These are phyloP conservation scores for Collichthys lucidus DNA, from an alignment of 2,113 vertebrate genomes.

Conservation along the genomic window DNA sequence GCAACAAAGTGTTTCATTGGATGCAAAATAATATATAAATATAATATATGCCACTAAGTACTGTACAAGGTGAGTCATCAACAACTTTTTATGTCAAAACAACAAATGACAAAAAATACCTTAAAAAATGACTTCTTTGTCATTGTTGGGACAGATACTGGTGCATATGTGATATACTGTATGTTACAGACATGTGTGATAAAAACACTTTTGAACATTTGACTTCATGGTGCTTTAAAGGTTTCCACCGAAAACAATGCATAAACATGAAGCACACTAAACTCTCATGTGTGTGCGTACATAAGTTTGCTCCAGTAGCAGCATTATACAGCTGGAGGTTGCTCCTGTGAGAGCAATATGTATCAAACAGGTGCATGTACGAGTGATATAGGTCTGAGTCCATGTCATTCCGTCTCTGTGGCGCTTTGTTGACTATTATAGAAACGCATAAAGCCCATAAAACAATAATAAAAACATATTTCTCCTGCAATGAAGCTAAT, in stretches of 20 bases:
- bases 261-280: constrained; percentile 2
- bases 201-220: no score
- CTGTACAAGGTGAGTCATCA: no score
- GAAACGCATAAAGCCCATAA: constrained; percentile 17
- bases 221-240: neutral
- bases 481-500: constrained; percentile 30
- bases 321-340: constrained; percentile 24
- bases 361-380: constrained; percentile 35
- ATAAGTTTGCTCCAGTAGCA: constrained; percentile 25
- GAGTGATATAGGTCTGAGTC: constrained; percentile 9
- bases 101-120: no score
- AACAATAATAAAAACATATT: constrained; percentile 34
- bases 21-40: no score
- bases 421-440: constrained; percentile 8
- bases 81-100: no score
- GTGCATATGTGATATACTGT: no score
- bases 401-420: constrained; percentile 7
- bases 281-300: neutral
- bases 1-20: no score
- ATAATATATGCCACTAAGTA: no score
- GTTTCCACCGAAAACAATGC: neutral
- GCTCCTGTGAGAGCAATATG: constrained; percentile 54
- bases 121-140: no score
- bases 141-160: no score
- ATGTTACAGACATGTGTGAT: no score